Conservation (phyloP, 2,113 vertebrate species). For the Xerus inauris region DNA sequence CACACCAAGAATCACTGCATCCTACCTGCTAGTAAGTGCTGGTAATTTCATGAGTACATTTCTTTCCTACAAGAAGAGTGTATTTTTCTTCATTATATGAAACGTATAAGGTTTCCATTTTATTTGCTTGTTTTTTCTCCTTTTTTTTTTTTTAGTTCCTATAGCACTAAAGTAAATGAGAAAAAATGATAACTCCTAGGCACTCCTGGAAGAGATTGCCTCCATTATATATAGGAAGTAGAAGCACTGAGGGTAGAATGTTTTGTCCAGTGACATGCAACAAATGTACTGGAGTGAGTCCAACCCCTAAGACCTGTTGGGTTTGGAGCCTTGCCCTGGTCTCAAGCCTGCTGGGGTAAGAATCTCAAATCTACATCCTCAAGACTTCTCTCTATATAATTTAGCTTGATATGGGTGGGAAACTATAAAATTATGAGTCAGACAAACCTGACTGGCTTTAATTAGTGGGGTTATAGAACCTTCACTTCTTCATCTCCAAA, state of each 20-base stretch:
- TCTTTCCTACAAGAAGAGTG: neutral
- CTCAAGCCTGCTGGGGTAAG: neutral
- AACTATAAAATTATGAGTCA: neutral
- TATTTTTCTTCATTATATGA: neutral
- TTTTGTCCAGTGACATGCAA: neutral
- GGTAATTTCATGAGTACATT: neutral
- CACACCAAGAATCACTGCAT: neutral
- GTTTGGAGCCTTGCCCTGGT: neutral
- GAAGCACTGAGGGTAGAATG: neutral
- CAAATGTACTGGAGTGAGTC: neutral
- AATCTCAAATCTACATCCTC: neutral
- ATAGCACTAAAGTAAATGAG: neutral
- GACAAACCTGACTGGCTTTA: neutral
- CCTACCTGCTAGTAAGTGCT: neutral
- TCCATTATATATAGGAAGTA: neutral
- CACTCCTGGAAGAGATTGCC: neutral
- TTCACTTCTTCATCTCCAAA: conserved; percentile 5
- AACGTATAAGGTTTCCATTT: neutral
- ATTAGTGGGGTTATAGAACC: neutral
- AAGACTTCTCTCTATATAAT: neutral
- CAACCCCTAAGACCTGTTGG: neutral
- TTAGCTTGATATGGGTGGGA: neutral
- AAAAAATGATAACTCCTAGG: neutral
- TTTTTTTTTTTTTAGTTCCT: neutral
- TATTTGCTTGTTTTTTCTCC: neutral